Conservation (phyloP, 2,797 vertebrate genomes). For the Gambusia yucatana region DNA sequence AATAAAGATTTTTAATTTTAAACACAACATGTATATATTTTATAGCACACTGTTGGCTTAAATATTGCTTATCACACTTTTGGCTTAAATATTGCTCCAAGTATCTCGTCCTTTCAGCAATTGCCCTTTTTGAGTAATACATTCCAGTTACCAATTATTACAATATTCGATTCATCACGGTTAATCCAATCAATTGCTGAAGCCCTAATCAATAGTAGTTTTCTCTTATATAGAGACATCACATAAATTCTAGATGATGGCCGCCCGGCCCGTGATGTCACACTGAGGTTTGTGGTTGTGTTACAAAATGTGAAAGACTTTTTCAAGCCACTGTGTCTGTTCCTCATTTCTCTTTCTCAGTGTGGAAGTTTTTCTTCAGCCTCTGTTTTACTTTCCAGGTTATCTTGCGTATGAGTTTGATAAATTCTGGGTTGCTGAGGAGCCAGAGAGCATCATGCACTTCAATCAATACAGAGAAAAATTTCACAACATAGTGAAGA, state of each 20-base stretch:
- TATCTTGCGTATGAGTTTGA: slow-evolving; percentile 96
- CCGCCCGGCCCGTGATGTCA: too few species aligned
- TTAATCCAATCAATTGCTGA: too few species aligned
- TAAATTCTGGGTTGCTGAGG: slow-evolving; percentile 96
- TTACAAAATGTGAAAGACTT: background rate
- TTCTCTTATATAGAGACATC: background rate
- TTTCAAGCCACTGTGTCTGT: background rate
- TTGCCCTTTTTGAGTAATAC: too few species aligned
- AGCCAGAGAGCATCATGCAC: slow-evolving; percentile 98
- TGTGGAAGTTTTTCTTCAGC: background rate
- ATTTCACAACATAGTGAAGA: slow-evolving; percentile 90
- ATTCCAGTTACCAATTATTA: too few species aligned
- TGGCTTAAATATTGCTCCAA: too few species aligned
- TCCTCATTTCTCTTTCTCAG: background rate
- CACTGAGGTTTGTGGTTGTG: background rate
- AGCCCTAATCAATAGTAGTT: too few species aligned
- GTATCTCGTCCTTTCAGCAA: too few species aligned
- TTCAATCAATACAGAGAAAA: slow-evolving; percentile 98
- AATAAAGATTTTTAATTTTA: too few species aligned
- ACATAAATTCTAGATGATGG: background rate
- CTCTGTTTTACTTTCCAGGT: slow-evolving; percentile 75
- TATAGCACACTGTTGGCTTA: too few species aligned
- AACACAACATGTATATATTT: too few species aligned
- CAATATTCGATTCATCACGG: too few species aligned
- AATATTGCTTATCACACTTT: too few species aligned